Base-by-base conservation (phyloP, 2,888 invertebrate species). In the Polydrusus pterygomalis region DNA sequence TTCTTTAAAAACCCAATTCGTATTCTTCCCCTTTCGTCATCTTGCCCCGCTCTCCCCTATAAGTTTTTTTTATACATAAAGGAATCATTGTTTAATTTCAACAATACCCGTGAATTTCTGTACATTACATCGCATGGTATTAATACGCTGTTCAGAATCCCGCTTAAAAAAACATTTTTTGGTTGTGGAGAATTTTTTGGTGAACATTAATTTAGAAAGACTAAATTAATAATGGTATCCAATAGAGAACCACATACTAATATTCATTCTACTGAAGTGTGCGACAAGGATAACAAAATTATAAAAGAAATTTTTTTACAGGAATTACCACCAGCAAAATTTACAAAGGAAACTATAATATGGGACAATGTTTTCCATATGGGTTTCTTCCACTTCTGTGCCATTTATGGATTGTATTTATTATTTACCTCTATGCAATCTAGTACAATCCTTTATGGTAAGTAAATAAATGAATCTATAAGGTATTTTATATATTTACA, bases 321-420 rank as follows among this genome's bases (percentile, higher is more conserved):
- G 18, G 20, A 20, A 51, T 51, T 51, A 51, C 18, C 18, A 11
- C 18, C 11, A 10, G 20, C 1, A 18, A 20, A 51, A 51, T 11
- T 51, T 2, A 51, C 9, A 11, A 20, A 20, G 10, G 51, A 51
- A 11, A 51, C 18, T 51, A 51, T 51, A 18, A 51, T 51, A 51
- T 51, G 51, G 51, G 25, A 2, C 20, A 51, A 18, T 51, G 11
- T 20, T 51, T 10, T 51, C 20, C 17, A 20, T 20, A 9, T 11
- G 18, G 18, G 6, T 3, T 1, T 18, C 17, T 9, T 20, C 8
- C 51, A 51, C 51, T 3, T 11, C 5, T 51, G 3, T 51, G 51
- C 51, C 11, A 20, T 51, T 3, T 51, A 13, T 1, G 51, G 51
- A 51, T 10, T 51, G 18, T 51, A 51, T 51, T 51, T 51, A 51